Evolutionary conservation across 64 coral and sea anemone species (phyloP).

Genomic region (Montipora foliosa): DNA sequence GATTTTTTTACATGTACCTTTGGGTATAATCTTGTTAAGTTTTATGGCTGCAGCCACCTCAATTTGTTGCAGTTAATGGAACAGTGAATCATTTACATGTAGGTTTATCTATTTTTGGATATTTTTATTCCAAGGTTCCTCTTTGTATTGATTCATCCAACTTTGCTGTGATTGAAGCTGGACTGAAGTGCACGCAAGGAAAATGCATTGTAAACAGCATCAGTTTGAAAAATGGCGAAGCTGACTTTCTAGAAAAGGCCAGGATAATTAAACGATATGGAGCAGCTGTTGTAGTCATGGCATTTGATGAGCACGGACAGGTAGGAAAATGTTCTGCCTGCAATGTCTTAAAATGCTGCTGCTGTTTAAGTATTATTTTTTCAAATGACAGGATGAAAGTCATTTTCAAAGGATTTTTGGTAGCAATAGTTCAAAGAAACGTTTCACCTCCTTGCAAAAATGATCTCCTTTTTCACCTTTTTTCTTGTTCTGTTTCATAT

Average conservation of each 20-base stretch:
- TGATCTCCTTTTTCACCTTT: no score
- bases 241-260: constrained; percentile 95
- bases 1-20: no score
- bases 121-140: constrained; percentile 71
- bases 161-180: constrained; percentile 97
- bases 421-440: no score
- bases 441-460: no score
- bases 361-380: no score
- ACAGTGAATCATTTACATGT: no score
- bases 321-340: constrained; percentile 17
- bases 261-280: constrained; percentile 92
- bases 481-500: no score
- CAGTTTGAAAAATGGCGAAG: constrained; percentile 94
- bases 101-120: not conserved
- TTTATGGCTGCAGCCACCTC: no score
- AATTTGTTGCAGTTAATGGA: no score
- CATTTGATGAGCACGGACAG: constrained; percentile 97
- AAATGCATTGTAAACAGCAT: constrained; percentile 99
- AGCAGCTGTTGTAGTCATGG: constrained; percentile 94
- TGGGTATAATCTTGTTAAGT: no score
- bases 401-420: not conserved
- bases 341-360: not conserved
- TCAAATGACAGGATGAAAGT: not conserved
- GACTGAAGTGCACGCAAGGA: constrained; percentile 96
- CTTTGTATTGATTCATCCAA: constrained; percentile 99